phyloP scores from a whole-genome alignment of 2,797 vertebrate species.

The Scolopax bukidnonensis region DNA sequence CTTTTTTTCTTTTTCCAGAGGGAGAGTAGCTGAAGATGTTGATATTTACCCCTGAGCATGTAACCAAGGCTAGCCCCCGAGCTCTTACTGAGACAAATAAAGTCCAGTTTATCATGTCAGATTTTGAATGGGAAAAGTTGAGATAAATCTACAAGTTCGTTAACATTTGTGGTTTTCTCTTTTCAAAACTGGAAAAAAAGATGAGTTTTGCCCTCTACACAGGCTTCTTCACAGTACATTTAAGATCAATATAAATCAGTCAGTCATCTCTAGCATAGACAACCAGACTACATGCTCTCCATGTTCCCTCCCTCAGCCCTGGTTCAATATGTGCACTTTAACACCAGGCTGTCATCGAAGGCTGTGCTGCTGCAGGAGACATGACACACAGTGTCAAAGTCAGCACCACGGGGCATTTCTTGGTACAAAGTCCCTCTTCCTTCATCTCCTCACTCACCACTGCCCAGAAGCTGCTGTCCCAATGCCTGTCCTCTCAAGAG shows the following conservation, averaged over 20 bases:
- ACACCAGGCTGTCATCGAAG: not conserved
- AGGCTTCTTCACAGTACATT: not conserved
- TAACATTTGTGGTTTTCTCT: not conserved
- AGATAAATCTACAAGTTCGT: not conserved
- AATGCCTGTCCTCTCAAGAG: not conserved
- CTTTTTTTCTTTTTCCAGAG: no score
- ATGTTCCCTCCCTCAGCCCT: not conserved
- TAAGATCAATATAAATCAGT: not conserved
- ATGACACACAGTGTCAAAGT: not conserved
- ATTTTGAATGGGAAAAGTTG: not conserved
- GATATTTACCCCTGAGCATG: not conserved
- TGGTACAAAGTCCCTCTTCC: not conserved
- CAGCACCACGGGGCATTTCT: not conserved
- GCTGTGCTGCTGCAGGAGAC: not conserved
- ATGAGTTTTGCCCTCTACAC: not conserved
- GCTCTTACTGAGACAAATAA: not conserved
- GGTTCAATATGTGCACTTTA: not conserved
- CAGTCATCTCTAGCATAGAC: not conserved
- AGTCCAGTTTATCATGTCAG: not conserved
- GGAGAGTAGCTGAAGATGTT: not conserved
- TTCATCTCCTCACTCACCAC: not conserved
- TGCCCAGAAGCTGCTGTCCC: accelerated
- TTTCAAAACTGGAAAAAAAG: not conserved
- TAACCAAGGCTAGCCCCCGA: not conserved
- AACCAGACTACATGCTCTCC: not conserved